Percentiles rank a stretch among this genome's conserved stretches.
These are phyloP conservation scores for Axea sp. DNA, from an alignment of 2,888 invertebrate genomes.

Conservation along the genomic window DNA sequence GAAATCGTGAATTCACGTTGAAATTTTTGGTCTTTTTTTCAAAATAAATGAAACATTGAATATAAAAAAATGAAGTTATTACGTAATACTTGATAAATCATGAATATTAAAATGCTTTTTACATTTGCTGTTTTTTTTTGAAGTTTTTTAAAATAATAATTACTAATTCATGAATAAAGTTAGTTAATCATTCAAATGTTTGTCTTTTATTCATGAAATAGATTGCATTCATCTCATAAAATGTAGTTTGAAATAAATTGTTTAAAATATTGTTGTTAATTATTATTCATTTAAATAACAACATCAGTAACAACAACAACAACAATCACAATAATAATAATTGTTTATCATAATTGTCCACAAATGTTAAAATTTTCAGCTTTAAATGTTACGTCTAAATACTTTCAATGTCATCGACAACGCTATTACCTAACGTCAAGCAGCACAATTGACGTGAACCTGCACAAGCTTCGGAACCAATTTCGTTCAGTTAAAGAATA, in stretches of 20 bases:
- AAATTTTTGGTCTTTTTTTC: conserved; percentile 8
- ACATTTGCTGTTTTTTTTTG: no score
- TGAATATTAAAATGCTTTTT: conserved; percentile 1
- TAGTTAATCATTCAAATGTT: no score
- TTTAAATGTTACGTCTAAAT: conserved; percentile 32
- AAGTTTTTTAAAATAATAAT: no score
- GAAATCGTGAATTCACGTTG: conserved; percentile 9
- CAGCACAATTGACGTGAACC: conserved; percentile 36
- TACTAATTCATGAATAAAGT: no score
- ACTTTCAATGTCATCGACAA: conserved; percentile 30
- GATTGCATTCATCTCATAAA: no score
- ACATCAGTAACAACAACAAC: no score
- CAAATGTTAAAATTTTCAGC: conserved; percentile 10
- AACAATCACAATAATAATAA: no score
- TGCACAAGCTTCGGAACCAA: conserved; percentile 34
- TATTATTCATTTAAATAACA: no score
- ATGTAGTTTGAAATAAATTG: no score
- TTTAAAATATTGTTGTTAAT: no score
- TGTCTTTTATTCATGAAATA: no score
- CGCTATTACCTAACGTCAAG: conserved; percentile 39
- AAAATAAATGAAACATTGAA: conserved; percentile 1
- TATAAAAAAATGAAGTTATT: conserved; percentile 1
- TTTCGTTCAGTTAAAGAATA: conserved; percentile 19
- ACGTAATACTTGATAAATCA: no score
- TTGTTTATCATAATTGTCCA: conserved; percentile 8